Evolutionary conservation across 2,113 vertebrate genomes (phyloP).

Genomic region (Patagioenas fasciata): DNA sequence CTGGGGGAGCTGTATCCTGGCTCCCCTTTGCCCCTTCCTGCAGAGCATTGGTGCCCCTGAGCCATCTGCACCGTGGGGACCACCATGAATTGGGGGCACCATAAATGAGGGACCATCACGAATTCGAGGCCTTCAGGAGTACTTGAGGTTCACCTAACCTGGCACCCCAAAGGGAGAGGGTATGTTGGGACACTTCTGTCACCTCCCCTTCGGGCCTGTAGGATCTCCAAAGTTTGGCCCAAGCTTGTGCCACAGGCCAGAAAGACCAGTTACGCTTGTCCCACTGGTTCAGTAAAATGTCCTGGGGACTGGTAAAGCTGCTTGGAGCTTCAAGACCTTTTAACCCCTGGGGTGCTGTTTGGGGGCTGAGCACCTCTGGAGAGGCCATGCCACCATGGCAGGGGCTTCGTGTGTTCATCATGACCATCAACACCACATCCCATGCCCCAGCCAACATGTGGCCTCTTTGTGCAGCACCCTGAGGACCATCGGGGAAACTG

Average conservation of each 20-base stretch:
- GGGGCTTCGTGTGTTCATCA: not conserved
- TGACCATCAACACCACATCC: fast-evolving
- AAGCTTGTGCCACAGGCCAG: not conserved
- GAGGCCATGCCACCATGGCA: not conserved
- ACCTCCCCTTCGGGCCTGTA: not conserved
- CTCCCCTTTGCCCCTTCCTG: not conserved
- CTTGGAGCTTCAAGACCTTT: too few species aligned
- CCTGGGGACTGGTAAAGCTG: too few species aligned
- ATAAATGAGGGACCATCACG: too few species aligned
- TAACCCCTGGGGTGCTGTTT: not conserved
- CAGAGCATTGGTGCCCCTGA: not conserved
- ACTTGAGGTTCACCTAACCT: not conserved
- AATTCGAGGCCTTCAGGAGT: not conserved
- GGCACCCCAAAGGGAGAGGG: not conserved
- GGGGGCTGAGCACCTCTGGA: not conserved
- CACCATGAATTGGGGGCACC: too few species aligned
- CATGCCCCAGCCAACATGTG: fast-evolving
- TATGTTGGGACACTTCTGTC: too few species aligned
- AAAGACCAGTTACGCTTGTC: not conserved
- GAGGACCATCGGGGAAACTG: not conserved
- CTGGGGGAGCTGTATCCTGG: not conserved
- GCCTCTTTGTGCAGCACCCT: not conserved
- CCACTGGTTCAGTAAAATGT: not conserved
- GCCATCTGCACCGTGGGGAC: not conserved
- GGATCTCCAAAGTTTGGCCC: not conserved